Evolutionary conservation across 2,888 invertebrate species (phyloP).

Genomic region (Endomychus coccineus): DNA sequence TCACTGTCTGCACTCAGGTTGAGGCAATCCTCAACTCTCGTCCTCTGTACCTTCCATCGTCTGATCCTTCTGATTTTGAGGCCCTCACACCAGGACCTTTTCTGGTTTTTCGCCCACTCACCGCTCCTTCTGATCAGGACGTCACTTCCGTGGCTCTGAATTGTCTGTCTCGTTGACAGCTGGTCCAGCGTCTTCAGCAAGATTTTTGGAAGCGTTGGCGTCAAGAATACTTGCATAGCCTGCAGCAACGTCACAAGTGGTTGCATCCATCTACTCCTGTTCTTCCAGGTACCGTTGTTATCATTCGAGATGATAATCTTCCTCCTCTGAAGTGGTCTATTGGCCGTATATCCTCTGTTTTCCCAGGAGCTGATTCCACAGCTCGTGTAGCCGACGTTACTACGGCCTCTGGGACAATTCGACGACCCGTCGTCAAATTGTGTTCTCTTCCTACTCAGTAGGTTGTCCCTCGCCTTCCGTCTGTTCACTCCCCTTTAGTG

Average conservation of each 20-base stretch:
- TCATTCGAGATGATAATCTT: too few species aligned
- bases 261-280: too few species aligned
- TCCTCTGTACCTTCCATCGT: constrained; percentile 1
- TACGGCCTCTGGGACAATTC: constrained; percentile 4
- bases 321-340: neutral
- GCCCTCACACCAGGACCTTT: constrained; percentile 3
- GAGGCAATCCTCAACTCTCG: constrained; percentile 6
- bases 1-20: constrained; percentile 6
- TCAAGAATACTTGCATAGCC: constrained; percentile 5
- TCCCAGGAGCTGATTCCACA: neutral
- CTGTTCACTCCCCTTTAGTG: constrained; percentile 1
- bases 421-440: constrained; percentile 5
- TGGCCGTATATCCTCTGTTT: neutral
- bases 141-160: constrained; percentile 5
- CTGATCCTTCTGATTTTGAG: constrained; percentile 4
- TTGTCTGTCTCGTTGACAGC: neutral
- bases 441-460: constrained; percentile 3
- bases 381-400: constrained; percentile 1
- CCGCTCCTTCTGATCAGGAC: neutral
- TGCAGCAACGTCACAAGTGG: too few species aligned
- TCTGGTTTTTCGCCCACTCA: neutral
- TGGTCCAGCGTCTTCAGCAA: constrained; percentile 4
- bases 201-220: constrained; percentile 6
- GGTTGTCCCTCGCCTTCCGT: neutral
- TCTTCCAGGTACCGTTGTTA: too few species aligned